A percentile compares a stretch with the other conserved stretches of the same genome.
Conservation (phyloP, 37 sponge, comb jelly and placozoan species). For the Cladorhizidae sp. region DNA sequence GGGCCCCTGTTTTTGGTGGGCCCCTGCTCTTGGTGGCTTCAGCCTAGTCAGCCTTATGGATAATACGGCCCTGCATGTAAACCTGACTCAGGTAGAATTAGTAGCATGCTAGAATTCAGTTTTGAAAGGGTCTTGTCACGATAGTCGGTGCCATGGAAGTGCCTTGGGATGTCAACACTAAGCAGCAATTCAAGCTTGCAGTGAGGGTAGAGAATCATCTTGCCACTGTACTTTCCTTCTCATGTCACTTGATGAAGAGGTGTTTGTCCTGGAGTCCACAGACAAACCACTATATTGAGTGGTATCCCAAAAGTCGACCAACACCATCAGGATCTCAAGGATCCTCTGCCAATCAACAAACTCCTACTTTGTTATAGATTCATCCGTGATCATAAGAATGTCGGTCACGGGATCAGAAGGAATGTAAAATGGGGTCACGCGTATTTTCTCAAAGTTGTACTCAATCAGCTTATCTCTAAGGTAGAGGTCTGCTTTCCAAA, state of each 20-base stretch:
- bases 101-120: constrained; percentile 54
- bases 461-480: constrained; percentile 84
- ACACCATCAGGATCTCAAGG: constrained; percentile 48
- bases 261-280: constrained; percentile 44
- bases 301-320: constrained; percentile 85
- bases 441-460: constrained; percentile 70
- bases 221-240: constrained; percentile 62
- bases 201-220: constrained; percentile 75
- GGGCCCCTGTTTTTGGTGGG: too few species aligned
- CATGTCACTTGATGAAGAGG: constrained; percentile 58
- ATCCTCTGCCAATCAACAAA: constrained; percentile 82
- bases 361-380: constrained; percentile 64
- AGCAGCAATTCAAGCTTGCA: constrained; percentile 32
- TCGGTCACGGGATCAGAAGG: constrained; percentile 73
- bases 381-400: constrained; percentile 66
- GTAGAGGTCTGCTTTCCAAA: constrained; percentile 73
- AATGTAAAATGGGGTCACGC: constrained; percentile 73
- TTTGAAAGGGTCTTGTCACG: constrained; percentile 24
- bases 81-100: constrained; percentile 24
- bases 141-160: constrained; percentile 63
- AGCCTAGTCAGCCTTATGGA: too few species aligned
- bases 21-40: too few species aligned
- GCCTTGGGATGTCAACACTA: constrained; percentile 56
- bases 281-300: constrained; percentile 72
- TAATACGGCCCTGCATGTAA: too few species aligned